Evolutionary conservation across 2,888 invertebrate genomes (phyloP).

Genomic region (Biston betularia): DNA sequence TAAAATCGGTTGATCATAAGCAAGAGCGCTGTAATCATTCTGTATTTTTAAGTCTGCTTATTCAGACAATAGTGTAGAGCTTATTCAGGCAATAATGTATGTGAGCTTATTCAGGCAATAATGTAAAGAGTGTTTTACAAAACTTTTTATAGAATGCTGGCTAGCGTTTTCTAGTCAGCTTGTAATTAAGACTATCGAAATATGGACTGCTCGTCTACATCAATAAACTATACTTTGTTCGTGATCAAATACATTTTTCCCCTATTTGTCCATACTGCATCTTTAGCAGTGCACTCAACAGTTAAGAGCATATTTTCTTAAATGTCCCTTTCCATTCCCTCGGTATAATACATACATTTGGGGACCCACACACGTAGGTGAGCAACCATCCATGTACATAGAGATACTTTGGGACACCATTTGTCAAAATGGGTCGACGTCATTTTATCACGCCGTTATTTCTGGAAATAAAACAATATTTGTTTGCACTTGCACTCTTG

Average conservation of each 20-base stretch:
- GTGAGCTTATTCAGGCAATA: no score
- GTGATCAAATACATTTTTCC: background rate
- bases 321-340: constrained; percentile 45
- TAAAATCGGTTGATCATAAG: no score
- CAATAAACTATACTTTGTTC: background rate
- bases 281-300: constrained; percentile 33
- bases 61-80: no score
- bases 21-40: no score
- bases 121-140: no score
- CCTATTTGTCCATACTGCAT: constrained; percentile 20
- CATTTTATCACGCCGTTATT: background rate
- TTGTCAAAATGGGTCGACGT: constrained; percentile 33
- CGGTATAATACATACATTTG: constrained; percentile 58
- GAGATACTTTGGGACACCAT: constrained; percentile 30
- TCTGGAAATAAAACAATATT: background rate
- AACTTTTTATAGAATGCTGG: no score
- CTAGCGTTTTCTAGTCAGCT: no score
- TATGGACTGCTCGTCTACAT: no score
- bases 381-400: constrained; percentile 31
- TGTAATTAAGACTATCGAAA: no score
- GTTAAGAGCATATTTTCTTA: constrained; percentile 50
- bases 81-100: no score
- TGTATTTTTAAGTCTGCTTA: no score
- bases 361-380: constrained; percentile 51
- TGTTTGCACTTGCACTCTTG: no score